These are phyloP conservation scores for Mustela nigripes DNA, from an alignment of 2,113 vertebrate genomes.

Conservation along the genomic window DNA sequence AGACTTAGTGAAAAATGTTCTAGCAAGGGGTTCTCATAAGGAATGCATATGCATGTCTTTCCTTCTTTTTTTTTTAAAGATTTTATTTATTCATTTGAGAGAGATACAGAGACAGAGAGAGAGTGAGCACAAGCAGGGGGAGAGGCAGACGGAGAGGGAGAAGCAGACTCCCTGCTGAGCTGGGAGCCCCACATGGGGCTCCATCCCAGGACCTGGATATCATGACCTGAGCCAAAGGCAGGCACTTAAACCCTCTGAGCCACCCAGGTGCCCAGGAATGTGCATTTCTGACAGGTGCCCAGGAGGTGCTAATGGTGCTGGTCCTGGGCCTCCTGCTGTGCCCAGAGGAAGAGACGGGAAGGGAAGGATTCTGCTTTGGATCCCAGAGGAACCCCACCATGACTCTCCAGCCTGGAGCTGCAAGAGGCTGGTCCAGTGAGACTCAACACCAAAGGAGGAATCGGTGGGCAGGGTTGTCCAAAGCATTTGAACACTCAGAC, in stretches of 20 bases:
- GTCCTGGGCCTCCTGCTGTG: not conserved
- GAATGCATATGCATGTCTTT: too few relatives aligned
- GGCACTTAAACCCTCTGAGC: not conserved
- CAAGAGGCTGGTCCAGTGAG: not conserved
- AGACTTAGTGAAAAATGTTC: not conserved
- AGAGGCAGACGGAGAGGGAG: not conserved
- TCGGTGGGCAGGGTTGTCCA: not conserved
- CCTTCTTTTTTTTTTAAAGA: not conserved
- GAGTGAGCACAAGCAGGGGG: too few relatives aligned
- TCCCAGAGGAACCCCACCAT: not conserved
- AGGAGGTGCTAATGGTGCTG: not conserved
- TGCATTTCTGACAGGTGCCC: not conserved
- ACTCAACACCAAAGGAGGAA: not conserved
- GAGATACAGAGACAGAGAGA: not conserved
- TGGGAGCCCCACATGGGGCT: too few relatives aligned
- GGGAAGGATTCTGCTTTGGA: not conserved
- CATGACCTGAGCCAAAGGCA: not conserved
- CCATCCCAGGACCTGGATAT: not conserved
- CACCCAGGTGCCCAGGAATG: too few relatives aligned
- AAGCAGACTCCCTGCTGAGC: too few relatives aligned
- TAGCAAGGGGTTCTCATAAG: not conserved
- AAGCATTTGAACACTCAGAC: not conserved
- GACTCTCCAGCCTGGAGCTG: not conserved
- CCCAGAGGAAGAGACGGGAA: not conserved
- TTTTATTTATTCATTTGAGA: not conserved